phyloP scores from a whole-genome alignment of 2,113 vertebrate genomes.

The Axis porcinus region DNA sequence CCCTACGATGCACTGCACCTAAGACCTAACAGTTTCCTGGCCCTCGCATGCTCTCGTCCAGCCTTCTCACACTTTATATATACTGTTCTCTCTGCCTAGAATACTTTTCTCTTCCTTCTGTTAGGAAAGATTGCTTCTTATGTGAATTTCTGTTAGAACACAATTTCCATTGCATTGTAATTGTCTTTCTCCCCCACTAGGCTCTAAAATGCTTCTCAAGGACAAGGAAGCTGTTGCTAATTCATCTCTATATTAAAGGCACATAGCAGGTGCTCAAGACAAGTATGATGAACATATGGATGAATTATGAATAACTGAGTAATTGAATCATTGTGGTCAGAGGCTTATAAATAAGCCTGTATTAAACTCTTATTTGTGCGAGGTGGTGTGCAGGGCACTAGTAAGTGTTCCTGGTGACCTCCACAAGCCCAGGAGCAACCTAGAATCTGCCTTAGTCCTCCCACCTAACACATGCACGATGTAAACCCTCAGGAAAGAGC shows the following conservation, averaged over 20 bases:
- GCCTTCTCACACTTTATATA: background rate
- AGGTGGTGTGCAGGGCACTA: background rate
- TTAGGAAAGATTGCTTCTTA: background rate
- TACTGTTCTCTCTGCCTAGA: background rate
- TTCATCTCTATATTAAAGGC: slow-evolving; percentile 24
- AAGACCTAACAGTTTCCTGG: rapidly evolving
- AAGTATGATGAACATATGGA: slow-evolving; percentile 11
- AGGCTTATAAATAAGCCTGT: background rate
- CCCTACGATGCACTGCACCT: background rate
- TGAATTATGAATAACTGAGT: slow-evolving; percentile 46
- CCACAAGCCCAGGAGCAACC: too few species aligned
- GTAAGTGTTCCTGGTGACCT: background rate
- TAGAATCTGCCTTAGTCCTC: background rate
- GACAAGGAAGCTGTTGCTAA: background rate
- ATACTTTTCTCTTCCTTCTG: background rate
- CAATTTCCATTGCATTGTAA: background rate
- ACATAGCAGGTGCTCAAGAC: slow-evolving; percentile 11
- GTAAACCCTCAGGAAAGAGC: background rate
- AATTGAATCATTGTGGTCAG: slow-evolving; percentile 15
- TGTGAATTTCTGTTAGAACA: background rate
- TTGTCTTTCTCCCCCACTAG: background rate
- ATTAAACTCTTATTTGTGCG: background rate
- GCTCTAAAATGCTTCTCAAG: slow-evolving; percentile 22
- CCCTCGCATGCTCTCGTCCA: background rate
- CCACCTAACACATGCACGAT: background rate